phyloP scores from a whole-genome alignment of 2,113 vertebrate species.

The Craseonycteris thonglongyai region DNA sequence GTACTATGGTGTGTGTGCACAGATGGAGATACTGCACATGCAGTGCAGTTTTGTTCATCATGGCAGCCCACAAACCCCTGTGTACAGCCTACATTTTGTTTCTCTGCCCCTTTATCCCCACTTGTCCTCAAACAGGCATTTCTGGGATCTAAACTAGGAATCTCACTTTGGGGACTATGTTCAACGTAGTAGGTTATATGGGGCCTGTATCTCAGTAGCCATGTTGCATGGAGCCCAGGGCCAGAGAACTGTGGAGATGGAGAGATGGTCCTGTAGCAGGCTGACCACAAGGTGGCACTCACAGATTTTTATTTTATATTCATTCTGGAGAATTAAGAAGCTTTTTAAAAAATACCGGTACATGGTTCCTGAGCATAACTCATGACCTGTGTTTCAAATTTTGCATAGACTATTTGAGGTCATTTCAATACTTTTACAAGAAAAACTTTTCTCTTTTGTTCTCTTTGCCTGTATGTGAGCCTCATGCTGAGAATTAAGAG shows the following conservation, averaged over 20 bases:
- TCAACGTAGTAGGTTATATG: neutral
- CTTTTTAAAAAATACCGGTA: neutral
- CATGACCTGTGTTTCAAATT: neutral
- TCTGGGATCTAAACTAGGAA: neutral
- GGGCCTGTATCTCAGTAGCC: neutral
- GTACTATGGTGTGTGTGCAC: neutral
- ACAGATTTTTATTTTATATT: neutral
- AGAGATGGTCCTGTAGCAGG: neutral
- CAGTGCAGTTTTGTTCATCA: neutral
- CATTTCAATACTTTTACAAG: slow-evolving; percentile 8
- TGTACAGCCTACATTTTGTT: neutral
- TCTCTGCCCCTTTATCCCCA: neutral
- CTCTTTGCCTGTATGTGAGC: neutral
- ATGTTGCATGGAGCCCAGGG: too few species aligned
- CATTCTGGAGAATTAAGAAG: neutral
- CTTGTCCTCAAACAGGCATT: neutral
- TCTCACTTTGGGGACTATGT: neutral
- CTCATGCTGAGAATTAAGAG: neutral
- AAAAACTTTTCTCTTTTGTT: neutral
- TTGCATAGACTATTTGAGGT: neutral
- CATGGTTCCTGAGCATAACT: neutral
- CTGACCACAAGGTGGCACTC: slow-evolving; percentile 61
- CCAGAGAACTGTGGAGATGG: neutral
- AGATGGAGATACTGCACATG: too few species aligned
- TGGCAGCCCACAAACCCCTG: fast-evolving